A percentile compares a stretch with the other conserved stretches of the same genome.
Conservation (phyloP, 2,113 vertebrate species). For the Balaeniceps rex region DNA sequence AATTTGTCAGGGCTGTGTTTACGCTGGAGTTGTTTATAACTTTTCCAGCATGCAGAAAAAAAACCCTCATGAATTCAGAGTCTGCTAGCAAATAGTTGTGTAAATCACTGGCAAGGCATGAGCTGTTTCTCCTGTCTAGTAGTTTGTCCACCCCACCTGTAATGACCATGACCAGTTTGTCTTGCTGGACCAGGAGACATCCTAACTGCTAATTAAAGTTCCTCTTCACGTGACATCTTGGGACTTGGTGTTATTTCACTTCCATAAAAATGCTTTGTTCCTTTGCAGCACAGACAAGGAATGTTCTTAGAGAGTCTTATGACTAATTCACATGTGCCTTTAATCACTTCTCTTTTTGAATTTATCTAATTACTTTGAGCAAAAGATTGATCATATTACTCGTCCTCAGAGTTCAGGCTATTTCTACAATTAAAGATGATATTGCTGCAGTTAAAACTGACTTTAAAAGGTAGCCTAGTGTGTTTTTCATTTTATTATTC, state of each 20-base stretch:
- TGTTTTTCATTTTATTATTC: not conserved
- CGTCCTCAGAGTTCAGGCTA: not conserved
- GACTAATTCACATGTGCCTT: not conserved
- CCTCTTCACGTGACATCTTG: not conserved
- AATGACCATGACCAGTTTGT: not conserved
- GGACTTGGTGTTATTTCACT: not conserved
- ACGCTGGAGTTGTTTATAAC: not conserved
- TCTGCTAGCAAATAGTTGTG: not conserved
- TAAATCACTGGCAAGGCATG: not conserved
- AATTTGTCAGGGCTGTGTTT: slow-evolving; percentile 15
- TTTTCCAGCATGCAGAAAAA: not conserved
- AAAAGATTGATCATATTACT: not conserved
- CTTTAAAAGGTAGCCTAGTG: not conserved
- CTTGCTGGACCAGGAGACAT: not conserved
- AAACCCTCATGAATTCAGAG: not conserved
- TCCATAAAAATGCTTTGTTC: not conserved
- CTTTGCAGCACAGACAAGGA: not conserved
- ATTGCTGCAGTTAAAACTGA: not conserved
- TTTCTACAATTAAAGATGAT: not conserved
- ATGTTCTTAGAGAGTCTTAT: not conserved
- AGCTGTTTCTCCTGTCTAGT: not conserved
- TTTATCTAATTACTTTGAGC: not conserved
- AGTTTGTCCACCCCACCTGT: not conserved
- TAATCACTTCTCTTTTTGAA: slow-evolving; percentile 11
- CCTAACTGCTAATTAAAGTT: not conserved